phyloP scores from a whole-genome alignment of 2,113 vertebrate genomes.

The Tor tambroides region DNA sequence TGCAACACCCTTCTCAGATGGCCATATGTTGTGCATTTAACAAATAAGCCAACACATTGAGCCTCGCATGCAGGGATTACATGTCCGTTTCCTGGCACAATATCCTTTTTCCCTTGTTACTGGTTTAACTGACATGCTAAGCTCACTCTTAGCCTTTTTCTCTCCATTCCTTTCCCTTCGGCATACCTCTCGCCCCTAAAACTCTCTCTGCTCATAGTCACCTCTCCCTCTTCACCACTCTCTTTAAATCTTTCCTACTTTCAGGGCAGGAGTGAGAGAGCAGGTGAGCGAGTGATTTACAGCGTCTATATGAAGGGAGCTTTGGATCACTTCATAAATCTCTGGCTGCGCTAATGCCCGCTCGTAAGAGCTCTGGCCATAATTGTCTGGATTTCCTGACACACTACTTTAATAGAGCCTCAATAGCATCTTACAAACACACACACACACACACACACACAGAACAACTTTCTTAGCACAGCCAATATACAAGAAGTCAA shows the following conservation, averaged over 20 bases:
- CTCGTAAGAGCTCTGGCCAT: conserved; percentile 48
- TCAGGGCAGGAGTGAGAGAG: neutral
- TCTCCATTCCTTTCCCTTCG: neutral
- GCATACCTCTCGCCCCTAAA: neutral
- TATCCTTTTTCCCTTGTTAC: neutral
- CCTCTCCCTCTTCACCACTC: neutral
- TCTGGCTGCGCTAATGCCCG: conserved; percentile 48
- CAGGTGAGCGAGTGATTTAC: conserved; percentile 44
- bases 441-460: too few species aligned
- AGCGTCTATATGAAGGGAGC: conserved; percentile 32
- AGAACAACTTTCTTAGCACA: conserved; percentile 5
- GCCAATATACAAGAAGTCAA: conserved; percentile 10
- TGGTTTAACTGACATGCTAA: conserved; percentile 15
- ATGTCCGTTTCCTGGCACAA: conserved; percentile 21
- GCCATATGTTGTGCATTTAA: conserved; percentile 28
- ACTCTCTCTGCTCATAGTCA: conserved; percentile 11
- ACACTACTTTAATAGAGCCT: conserved; percentile 37
- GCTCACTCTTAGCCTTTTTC: neutral
- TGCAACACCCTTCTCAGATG: neutral
- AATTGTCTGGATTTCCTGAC: conserved; percentile 53
- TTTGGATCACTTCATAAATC: conserved; percentile 55
- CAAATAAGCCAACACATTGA: conserved; percentile 7
- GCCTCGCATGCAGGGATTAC: conserved; percentile 30
- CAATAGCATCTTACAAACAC: conserved; percentile 9
- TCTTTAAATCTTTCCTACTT: conserved; percentile 29